Evolutionary conservation across 2,113 vertebrate species (phyloP).

Genomic region (Sebastes schlegelii): DNA sequence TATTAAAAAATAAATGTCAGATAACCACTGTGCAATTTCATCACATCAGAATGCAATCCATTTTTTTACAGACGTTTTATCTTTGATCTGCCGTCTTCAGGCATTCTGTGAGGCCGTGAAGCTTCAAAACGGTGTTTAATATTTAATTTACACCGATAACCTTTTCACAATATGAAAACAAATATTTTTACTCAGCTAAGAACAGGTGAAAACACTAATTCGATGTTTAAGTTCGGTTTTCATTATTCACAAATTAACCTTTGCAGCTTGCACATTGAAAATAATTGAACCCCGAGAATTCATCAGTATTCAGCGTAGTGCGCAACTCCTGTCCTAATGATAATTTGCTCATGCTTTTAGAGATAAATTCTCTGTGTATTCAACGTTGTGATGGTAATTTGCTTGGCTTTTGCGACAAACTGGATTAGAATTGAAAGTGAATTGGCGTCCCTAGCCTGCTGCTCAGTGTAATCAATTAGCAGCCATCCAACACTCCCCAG

Average conservation of each 20-base stretch:
- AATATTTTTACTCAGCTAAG: conserved; percentile 22
- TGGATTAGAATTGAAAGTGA: conserved; percentile 18
- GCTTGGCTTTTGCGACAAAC: neutral
- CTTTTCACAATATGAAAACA: neutral
- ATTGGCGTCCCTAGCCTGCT: neutral
- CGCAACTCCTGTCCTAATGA: neutral
- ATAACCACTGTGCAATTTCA: neutral
- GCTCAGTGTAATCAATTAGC: conserved; percentile 23
- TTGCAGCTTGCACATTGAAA: conserved; percentile 7
- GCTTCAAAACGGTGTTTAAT: neutral
- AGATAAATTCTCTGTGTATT: neutral
- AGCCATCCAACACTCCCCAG: neutral
- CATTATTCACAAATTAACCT: neutral
- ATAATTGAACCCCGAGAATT: neutral
- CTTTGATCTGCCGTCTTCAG: neutral
- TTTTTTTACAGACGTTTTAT: neutral
- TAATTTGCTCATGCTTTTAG: conserved; percentile 7
- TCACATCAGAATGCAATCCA: neutral
- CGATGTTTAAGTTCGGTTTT: neutral
- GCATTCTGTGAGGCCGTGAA: neutral
- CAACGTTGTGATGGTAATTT: neutral
- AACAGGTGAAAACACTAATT: neutral
- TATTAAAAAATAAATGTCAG: conserved; percentile 4
- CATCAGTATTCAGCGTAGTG: conserved; percentile 6
- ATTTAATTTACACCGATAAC: neutral